Evolutionary conservation across 2,888 invertebrate genomes (phyloP).

Genomic region (Aleiodes testaceus): DNA sequence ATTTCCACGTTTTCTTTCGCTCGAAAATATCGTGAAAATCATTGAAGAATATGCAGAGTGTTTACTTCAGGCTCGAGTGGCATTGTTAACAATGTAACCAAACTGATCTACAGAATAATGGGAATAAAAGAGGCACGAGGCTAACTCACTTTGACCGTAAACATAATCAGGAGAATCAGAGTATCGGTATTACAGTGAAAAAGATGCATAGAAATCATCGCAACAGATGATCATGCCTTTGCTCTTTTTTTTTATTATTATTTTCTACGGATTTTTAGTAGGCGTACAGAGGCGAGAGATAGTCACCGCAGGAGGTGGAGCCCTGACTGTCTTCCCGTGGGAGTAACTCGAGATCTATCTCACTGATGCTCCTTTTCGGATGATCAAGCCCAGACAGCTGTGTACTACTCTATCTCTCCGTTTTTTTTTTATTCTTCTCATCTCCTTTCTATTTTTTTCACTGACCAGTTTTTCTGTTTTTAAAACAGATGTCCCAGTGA

Average conservation of each 20-base stretch:
- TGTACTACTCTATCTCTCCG: slow-evolving; percentile 33
- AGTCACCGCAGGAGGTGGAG: slow-evolving; percentile 42
- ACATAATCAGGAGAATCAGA: slow-evolving; percentile 34
- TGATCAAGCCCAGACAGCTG: slow-evolving; percentile 37
- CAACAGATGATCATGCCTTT: slow-evolving; percentile 37
- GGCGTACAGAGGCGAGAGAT: slow-evolving; percentile 44
- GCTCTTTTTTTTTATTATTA: background rate
- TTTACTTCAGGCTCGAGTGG: slow-evolving; percentile 48
- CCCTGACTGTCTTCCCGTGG: slow-evolving; percentile 50
- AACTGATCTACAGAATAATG: slow-evolving; percentile 10
- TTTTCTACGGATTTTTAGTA: slow-evolving; percentile 24
- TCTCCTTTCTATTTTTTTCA: background rate
- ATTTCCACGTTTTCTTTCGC: background rate
- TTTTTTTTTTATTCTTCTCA: slow-evolving; percentile 41
- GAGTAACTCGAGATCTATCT: slow-evolving; percentile 66
- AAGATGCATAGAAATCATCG: slow-evolving; percentile 40
- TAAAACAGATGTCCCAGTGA: slow-evolving; percentile 62
- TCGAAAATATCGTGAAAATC: background rate
- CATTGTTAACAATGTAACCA: slow-evolving; percentile 44
- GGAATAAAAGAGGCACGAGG: slow-evolving; percentile 37
- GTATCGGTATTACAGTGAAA: slow-evolving; percentile 33
- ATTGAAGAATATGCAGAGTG: slow-evolving; percentile 35
- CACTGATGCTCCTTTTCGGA: slow-evolving; percentile 54
- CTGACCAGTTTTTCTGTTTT: slow-evolving; percentile 48
- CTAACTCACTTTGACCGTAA: slow-evolving; percentile 45